Conservation (phyloP, 2,797 vertebrate species). For the Danio aesculapii region DNA sequence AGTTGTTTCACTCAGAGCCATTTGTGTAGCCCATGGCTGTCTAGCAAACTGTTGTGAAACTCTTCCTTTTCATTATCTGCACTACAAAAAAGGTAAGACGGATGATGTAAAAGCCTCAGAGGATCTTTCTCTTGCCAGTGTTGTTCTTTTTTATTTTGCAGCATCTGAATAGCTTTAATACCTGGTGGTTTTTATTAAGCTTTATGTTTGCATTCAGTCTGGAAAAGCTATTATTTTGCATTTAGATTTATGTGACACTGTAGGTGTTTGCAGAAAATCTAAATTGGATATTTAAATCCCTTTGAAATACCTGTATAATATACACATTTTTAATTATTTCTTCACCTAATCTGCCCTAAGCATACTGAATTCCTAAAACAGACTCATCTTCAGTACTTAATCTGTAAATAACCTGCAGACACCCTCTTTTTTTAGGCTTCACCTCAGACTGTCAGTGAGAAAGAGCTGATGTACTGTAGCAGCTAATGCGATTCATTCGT, state of each 20-base stretch:
- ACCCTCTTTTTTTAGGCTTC: neutral
- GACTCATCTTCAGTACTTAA: neutral
- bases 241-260: neutral
- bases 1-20: conserved; percentile 41
- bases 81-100: conserved; percentile 70
- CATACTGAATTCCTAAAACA: conserved; percentile 25
- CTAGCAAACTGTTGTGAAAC: conserved; percentile 61
- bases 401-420: conserved; percentile 26
- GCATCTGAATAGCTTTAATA: neutral
- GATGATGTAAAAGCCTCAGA: neutral
- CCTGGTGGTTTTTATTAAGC: neutral
- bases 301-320: neutral
- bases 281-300: neutral
- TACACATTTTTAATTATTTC: neutral
- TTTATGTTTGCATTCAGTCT: neutral
- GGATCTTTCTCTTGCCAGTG: neutral
- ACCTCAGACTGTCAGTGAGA: conserved; percentile 9
- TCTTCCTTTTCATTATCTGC: conserved; percentile 59
- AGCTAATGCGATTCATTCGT: neutral
- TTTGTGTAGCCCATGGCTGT: conserved; percentile 60
- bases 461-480: neutral
- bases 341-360: neutral
- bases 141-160: neutral
- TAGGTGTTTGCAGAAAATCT: neutral
- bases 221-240: neutral